phyloP scores from a whole-genome alignment of 2,888 invertebrate genomes.

The Siphlonurus alternatus region DNA sequence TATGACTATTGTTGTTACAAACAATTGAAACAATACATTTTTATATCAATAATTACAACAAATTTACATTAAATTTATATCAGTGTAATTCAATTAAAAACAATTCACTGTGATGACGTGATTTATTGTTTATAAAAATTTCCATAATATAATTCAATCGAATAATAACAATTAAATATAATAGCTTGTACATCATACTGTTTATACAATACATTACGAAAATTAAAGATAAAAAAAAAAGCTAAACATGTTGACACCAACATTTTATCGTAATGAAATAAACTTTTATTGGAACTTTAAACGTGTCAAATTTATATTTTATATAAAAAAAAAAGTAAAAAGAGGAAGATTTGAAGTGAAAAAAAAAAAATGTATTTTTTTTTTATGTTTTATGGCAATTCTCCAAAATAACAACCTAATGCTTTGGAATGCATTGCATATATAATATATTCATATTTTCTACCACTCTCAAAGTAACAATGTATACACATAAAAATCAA shows the following conservation, averaged over 20 bases:
- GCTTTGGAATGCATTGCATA: neutral
- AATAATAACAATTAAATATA: too few relatives aligned
- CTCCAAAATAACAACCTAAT: neutral
- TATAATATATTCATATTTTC: neutral
- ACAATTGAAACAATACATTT: too few relatives aligned
- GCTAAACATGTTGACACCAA: neutral
- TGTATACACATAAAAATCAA: neutral
- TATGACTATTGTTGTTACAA: too few relatives aligned
- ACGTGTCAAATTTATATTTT: neutral
- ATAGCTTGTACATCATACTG: too few relatives aligned
- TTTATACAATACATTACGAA: too few relatives aligned
- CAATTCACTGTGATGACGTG: too few relatives aligned
- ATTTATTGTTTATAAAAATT: too few relatives aligned
- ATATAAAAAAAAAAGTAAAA: neutral
- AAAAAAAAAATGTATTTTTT: neutral
- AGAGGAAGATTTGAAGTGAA: neutral
- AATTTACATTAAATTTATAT: too few relatives aligned
- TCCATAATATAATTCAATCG: too few relatives aligned
- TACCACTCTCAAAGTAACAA: neutral
- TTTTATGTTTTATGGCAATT: neutral
- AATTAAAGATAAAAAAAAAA: too few relatives aligned
- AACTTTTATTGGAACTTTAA: neutral
- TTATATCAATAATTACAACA: too few relatives aligned
- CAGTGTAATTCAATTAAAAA: too few relatives aligned
- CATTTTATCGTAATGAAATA: neutral